Conservation (phyloP, 2,113 vertebrate genomes). For the Aphelocoma coerulescens region DNA sequence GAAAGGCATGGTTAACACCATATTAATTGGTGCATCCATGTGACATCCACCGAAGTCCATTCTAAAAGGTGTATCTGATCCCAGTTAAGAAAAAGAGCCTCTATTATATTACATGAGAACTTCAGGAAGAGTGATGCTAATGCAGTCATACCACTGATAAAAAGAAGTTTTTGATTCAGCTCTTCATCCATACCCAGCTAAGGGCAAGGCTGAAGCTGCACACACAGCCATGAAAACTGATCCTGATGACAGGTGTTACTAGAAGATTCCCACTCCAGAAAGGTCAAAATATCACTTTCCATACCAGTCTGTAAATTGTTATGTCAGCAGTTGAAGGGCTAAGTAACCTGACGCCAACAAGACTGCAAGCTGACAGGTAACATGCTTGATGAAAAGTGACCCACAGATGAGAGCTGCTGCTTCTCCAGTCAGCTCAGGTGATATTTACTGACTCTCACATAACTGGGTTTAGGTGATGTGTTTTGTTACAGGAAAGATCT, state of each 20-base stretch:
- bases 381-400: not conserved
- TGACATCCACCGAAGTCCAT: not conserved
- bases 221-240: not conserved
- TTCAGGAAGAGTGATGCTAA: not conserved
- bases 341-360: not conserved
- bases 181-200: not conserved
- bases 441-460: not conserved
- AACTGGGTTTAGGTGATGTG: not conserved
- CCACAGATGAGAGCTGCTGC: not conserved
- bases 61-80: not conserved
- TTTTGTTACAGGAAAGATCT: not conserved
- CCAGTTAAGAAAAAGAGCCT: not conserved
- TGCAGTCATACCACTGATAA: not conserved
- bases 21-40: not conserved
- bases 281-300: not conserved
- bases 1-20: not conserved
- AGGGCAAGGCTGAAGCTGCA: not conserved
- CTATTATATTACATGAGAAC: not conserved
- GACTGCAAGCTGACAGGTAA: not conserved
- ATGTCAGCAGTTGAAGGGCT: not conserved
- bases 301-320: not conserved
- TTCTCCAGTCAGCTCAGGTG: not conserved
- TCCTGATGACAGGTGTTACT: not conserved
- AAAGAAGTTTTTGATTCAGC: not conserved
- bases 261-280: not conserved